Conservation (phyloP, 2,113 vertebrate species). For the Anseranas semipalmata region DNA sequence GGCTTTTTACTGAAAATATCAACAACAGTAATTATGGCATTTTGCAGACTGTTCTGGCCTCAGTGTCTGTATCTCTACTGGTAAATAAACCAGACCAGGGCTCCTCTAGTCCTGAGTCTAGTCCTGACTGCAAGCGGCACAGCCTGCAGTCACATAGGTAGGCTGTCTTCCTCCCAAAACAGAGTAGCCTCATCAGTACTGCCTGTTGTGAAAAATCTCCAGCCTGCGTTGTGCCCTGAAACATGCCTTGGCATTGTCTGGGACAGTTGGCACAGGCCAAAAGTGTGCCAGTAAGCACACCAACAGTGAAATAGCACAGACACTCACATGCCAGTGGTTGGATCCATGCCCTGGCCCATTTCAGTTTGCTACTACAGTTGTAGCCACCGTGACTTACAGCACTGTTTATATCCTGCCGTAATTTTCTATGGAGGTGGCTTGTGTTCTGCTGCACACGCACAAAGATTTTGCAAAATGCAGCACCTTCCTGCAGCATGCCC, state of each 20-base stretch:
- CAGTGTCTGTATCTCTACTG: background rate
- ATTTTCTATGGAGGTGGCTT: background rate
- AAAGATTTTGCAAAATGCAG: background rate
- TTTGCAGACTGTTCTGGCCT: background rate
- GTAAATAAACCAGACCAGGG: background rate
- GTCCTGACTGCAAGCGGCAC: background rate
- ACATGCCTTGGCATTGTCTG: background rate
- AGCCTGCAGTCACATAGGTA: accelerated
- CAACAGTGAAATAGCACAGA: background rate
- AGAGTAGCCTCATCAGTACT: background rate
- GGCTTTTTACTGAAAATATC: background rate
- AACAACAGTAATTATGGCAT: background rate
- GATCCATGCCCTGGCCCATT: background rate
- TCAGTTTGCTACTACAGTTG: background rate
- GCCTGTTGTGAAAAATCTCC: background rate
- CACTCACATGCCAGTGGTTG: background rate
- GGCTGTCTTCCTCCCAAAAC: background rate
- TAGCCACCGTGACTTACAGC: accelerated
- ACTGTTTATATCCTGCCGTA: background rate
- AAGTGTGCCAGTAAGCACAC: background rate
- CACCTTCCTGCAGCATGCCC: background rate
- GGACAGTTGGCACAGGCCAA: background rate
- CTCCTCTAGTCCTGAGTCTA: background rate
- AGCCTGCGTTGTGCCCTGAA: background rate
- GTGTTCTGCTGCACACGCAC: background rate